These are phyloP conservation scores for Otolemur garnettii DNA, from an alignment of 2,113 vertebrate species.

Conservation along the genomic window DNA sequence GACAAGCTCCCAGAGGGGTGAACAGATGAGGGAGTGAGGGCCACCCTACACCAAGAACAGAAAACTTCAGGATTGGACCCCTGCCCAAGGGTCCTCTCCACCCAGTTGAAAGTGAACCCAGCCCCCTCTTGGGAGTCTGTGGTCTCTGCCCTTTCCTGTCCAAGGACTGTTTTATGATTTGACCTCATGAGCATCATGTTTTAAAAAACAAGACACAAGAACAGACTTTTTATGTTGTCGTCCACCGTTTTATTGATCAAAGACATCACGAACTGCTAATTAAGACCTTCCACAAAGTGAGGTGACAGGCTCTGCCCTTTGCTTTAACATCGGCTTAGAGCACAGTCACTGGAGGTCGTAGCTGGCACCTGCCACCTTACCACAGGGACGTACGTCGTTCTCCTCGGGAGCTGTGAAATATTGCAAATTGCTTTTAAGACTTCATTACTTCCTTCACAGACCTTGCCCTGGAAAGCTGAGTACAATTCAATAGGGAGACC, in stretches of 20 bases:
- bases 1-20: too few relatives aligned
- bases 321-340: neutral
- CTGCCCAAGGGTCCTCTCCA: neutral
- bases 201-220: neutral
- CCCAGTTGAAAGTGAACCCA: neutral
- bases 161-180: neutral
- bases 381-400: neutral
- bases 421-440: neutral
- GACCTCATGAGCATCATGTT: neutral
- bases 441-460: neutral
- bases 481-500: neutral
- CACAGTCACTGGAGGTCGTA: neutral
- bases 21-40: neutral
- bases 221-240: neutral
- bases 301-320: neutral
- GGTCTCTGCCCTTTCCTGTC: neutral
- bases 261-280: neutral
- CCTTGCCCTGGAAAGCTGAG: neutral
- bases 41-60: neutral
- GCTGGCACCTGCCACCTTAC: neutral
- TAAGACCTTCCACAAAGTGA: neutral
- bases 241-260: neutral
- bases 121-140: neutral
- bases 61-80: neutral
- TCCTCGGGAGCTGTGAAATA: neutral